Conservation (phyloP, 2,797 vertebrate genomes). For the Rhabdomys pumilio region DNA sequence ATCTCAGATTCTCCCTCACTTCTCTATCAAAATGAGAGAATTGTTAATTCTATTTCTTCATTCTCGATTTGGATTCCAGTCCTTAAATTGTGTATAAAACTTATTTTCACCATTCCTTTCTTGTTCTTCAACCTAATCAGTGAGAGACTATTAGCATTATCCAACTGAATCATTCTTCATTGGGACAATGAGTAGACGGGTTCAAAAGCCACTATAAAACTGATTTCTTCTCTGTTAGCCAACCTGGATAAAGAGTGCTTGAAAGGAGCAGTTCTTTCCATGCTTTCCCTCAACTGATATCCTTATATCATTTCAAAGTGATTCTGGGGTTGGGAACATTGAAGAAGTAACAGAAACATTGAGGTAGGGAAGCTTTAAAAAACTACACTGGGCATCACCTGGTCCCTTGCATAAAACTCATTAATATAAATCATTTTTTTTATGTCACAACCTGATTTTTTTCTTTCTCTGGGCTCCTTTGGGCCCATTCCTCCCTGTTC, state of each 20-base stretch:
- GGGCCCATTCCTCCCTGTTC: background rate
- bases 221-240: background rate
- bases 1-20: background rate
- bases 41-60: background rate
- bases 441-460: background rate
- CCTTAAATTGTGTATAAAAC: slow-evolving; percentile 26
- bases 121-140: background rate
- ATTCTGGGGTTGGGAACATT: background rate
- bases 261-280: background rate
- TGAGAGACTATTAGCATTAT: slow-evolving; percentile 28
- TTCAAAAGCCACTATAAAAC: background rate
- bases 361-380: background rate
- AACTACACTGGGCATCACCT: background rate
- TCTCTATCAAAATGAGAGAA: background rate
- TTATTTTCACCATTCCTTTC: background rate
- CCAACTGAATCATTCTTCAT: background rate
- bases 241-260: background rate
- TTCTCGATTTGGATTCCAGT: background rate
- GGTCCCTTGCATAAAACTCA: background rate
- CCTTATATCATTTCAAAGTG: background rate
- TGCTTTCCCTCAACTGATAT: background rate
- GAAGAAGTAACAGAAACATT: background rate
- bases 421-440: background rate
- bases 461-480: background rate
- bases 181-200: background rate